Percentiles rank a stretch among this genome's conserved stretches.
Conservation (phyloP, 2,797 vertebrate species). For the Pteronotus mesoamericanus region DNA sequence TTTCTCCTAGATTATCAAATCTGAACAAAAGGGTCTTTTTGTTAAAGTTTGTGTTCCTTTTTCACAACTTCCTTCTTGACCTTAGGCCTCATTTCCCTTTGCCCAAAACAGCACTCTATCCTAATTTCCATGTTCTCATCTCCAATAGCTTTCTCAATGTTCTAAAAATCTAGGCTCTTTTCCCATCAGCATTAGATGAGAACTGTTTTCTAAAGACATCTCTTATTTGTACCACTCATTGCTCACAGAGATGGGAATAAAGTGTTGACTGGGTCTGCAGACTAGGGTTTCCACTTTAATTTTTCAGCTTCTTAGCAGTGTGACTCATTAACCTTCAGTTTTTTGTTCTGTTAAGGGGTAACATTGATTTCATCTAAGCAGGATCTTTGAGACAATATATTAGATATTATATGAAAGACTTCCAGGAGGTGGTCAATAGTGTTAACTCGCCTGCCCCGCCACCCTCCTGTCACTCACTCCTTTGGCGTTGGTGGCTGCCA, state of each 20-base stretch:
- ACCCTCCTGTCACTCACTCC: neutral
- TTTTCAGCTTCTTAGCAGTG: neutral
- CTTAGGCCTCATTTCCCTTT: neutral
- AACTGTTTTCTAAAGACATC: neutral
- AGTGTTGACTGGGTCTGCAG: neutral
- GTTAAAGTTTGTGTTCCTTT: neutral
- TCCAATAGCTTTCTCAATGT: neutral
- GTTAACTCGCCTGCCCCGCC: neutral
- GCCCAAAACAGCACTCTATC: neutral
- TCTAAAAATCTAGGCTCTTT: neutral
- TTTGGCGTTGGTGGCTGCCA: neutral
- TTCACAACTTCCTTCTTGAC: neutral
- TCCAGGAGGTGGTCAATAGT: neutral
- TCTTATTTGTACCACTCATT: neutral
- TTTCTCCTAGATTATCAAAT: neutral
- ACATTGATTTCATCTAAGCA: neutral
- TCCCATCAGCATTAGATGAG: neutral
- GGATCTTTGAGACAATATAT: neutral
- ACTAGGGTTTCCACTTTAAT: neutral
- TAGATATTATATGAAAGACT: neutral
- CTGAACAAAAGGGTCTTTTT: neutral
- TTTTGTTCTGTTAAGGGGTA: neutral
- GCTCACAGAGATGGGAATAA: neutral
- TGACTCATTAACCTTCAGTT: neutral
- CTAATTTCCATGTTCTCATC: neutral